Evolutionary conservation across 2,888 invertebrate genomes (phyloP), one percentile per base, ranked within the genome.

Genomic region (Drosophila peninsularis): DNA sequence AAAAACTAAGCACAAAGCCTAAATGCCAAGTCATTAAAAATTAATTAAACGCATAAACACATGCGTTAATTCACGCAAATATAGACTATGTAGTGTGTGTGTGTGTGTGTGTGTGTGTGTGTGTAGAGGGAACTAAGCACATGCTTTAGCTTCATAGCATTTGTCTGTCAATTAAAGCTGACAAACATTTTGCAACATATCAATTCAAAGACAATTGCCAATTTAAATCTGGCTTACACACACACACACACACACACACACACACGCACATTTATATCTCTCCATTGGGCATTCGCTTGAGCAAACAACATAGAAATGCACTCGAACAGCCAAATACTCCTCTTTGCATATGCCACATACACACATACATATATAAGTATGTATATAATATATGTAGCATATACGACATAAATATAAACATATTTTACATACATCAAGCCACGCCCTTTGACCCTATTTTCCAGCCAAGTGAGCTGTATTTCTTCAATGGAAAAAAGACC

Each of bases 1-100:
- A 45, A 19, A 19, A 30, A 39, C 65, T 39, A 34, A 67, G 34
- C 44, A 13, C 19, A 19, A 11, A 11, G 17, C 14, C 62, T 60
- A 69, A 82, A 80, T 70, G 81, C 56, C 61, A 64, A 42, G 65
- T 57, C 75, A 81, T 84, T 81, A 66, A 81, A 82, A 75, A 84
- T 81, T 70, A 75, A 84, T 81, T 64, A 66, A 62, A 42, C 56
- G 49, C 66, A 70, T 75, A 71, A 65, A 41, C 34, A 54, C 57
- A 17, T 30, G 17, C 17, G 60, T 42, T 64, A 44, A 34, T 45
- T 62, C 47, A 45, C 32, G 53, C 58, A 56, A 6, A n/a, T n/a
- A n/a, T n/a, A 7, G n/a, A 37, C n/a, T 37, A n/a, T 37, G 1
- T 39, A n/a, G n/a, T n/a, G n/a, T n/a, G 2, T 3, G 3, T 27